Evolutionary conservation across 2,113 vertebrate genomes (phyloP), one percentile per base, ranked within the genome.

Genomic region (Cyanistes caeruleus): DNA sequence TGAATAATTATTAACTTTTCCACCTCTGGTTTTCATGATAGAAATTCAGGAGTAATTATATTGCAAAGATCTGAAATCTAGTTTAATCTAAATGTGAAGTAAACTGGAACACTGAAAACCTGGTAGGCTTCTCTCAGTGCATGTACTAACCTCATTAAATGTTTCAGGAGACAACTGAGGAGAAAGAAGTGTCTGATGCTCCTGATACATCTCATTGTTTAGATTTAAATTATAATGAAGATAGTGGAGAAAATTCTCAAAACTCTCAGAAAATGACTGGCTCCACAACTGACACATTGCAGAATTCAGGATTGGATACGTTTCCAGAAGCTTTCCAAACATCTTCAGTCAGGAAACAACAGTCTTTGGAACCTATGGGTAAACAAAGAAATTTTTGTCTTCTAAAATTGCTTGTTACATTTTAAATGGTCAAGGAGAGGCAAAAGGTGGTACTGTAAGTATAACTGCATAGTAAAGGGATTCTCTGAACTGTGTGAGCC

Each of bases 361-460:
- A 37, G 22, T 33, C 75, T 84, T 56, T 59, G 84, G 94, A 97
- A 76, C 63, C 82, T 77, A 59, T 96, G 78, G 93, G 97, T 98
- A 97, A 98, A 83, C 51, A 63, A 56, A 68, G 30, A 86, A 58
- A 68, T 72, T 49, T 76, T 49, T 16, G 27, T 65, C 30, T 69
- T 76, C 37, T 48, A 46, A 4, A 37, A 53, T 82, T 75, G 30
- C n/a, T 51, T 72, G 25, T 81, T 86, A 9, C 7, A 11, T 75
- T 84, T 86, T 78, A 74, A 75, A 21, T 67, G 13, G 24, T 51
- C 48, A 39, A 0, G 56, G 46, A 78, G 53, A 90, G 27, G 41
- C 64, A 63, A 14, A 80, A 80, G 72, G 16, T 63, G 52, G 20
- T 89, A 15, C 11, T 69, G 7, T 70, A 59, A 22, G n/a, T 85